Conservation (phyloP, 1,140 invertebrate species). For the Lepidostoma basale region DNA sequence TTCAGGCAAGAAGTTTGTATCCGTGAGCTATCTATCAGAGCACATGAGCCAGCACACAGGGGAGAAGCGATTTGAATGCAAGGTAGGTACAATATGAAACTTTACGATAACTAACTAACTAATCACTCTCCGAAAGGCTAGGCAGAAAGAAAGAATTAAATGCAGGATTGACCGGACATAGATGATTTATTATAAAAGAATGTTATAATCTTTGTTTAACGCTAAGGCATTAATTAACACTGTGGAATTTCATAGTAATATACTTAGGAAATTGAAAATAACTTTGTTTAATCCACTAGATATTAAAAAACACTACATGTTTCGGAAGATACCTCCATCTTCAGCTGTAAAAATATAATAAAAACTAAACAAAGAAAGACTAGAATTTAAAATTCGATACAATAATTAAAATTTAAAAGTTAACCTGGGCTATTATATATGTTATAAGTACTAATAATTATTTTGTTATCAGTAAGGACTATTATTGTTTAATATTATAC, state of each 20-base stretch:
- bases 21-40: slow-evolving; percentile 33
- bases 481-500: too few species aligned
- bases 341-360: too few species aligned
- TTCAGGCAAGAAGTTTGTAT: slow-evolving; percentile 43
- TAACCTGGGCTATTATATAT: background rate
- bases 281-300: too few species aligned
- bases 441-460: too few species aligned
- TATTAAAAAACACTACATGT: too few species aligned
- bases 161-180: background rate
- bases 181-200: background rate
- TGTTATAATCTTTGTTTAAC: background rate
- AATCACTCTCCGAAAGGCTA: background rate
- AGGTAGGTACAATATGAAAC: slow-evolving; percentile 21
- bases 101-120: background rate
- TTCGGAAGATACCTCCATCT: too few species aligned
- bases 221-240: too few species aligned
- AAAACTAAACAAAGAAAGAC: too few species aligned
- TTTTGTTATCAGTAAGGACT: too few species aligned
- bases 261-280: too few species aligned
- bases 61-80: slow-evolving; percentile 37
- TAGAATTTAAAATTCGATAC: background rate
- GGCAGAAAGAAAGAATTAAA: background rate
- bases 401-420: background rate
- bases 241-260: too few species aligned
- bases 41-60: slow-evolving; percentile 42